Percentiles rank a stretch among this genome's conserved stretches.
phyloP scores from a whole-genome alignment of 1,140 invertebrate genomes.

The Temnothorax nylanderi region DNA sequence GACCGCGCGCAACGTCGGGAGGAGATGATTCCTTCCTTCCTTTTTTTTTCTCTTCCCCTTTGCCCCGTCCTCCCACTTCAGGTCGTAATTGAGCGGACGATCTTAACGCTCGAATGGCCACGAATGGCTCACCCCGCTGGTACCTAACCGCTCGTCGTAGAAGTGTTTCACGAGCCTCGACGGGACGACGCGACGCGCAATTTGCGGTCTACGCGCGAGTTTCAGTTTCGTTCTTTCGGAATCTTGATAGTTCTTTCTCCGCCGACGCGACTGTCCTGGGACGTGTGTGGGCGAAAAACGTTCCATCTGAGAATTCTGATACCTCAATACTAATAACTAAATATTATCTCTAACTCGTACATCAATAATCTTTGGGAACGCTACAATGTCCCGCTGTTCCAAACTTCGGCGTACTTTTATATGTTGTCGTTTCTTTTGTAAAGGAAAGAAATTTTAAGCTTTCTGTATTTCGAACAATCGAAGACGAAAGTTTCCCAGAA shows the following conservation, averaged over 20 bases:
- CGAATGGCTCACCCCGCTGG: slow-evolving; percentile 57
- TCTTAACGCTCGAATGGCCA: slow-evolving; percentile 70
- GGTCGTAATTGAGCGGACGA: slow-evolving; percentile 72
- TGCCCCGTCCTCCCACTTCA: slow-evolving; percentile 5
- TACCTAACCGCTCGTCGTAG: slow-evolving; percentile 46
- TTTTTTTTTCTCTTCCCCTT: neutral
- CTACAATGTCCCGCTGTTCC: neutral
- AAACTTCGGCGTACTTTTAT: neutral
- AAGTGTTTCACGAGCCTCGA: slow-evolving; percentile 68
- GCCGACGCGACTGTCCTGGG: slow-evolving; percentile 4
- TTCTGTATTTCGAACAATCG: neutral
- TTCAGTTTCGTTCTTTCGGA: slow-evolving; percentile 17
- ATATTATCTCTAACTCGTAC: slow-evolving; percentile 19
- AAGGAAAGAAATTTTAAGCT: neutral
- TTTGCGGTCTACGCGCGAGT: slow-evolving; percentile 54
- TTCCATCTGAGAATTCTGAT: slow-evolving; percentile 27
- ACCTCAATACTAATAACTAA: slow-evolving; percentile 23
- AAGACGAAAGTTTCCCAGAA: neutral
- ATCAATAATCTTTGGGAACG: neutral
- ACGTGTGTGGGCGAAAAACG: neutral
- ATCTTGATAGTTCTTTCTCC: slow-evolving; percentile 41
- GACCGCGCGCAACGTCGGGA: slow-evolving; percentile 22
- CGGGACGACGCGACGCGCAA: slow-evolving; percentile 54
- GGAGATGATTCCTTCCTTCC: slow-evolving; percentile 32
- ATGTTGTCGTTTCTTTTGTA: neutral